Conservation (phyloP, 2,113 vertebrate genomes). For the Phaetusa simplex region DNA sequence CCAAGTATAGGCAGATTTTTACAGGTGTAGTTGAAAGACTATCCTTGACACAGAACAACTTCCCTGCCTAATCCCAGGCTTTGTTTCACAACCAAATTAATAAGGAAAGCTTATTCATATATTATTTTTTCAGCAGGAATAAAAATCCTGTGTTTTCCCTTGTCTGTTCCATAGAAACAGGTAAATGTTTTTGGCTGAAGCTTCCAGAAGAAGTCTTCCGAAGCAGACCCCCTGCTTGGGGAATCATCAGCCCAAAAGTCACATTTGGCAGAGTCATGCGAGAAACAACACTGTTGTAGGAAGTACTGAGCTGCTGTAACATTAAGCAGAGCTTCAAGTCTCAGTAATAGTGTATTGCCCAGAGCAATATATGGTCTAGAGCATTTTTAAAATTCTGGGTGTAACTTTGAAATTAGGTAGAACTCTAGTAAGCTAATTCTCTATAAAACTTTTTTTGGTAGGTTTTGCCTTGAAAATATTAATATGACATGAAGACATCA, state of each 20-base stretch:
- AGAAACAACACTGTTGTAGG: not conserved
- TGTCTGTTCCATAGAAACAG: slow-evolving; percentile 35
- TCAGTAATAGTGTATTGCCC: not conserved
- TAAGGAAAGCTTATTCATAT: not conserved
- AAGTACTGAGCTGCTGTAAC: not conserved
- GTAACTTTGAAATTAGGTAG: not conserved
- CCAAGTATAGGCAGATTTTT: not conserved
- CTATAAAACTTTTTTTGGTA: not conserved
- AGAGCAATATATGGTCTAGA: not conserved
- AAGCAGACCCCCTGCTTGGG: not conserved
- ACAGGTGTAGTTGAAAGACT: slow-evolving; percentile 24
- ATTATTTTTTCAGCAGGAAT: not conserved
- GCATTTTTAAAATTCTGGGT: not conserved
- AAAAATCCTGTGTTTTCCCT: not conserved
- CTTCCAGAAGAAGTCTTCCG: not conserved
- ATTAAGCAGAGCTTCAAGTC: not conserved
- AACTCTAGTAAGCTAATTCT: not conserved
- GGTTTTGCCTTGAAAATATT: not conserved
- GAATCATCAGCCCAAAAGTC: not conserved
- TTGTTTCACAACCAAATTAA: not conserved
- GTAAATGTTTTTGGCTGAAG: slow-evolving; percentile 21
- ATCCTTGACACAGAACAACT: not conserved
- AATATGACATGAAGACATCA: not conserved
- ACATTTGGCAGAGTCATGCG: not conserved
- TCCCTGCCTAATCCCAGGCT: not conserved